Conservation (phyloP, 2,113 vertebrate species). For the Xiphophorus couchianus region DNA sequence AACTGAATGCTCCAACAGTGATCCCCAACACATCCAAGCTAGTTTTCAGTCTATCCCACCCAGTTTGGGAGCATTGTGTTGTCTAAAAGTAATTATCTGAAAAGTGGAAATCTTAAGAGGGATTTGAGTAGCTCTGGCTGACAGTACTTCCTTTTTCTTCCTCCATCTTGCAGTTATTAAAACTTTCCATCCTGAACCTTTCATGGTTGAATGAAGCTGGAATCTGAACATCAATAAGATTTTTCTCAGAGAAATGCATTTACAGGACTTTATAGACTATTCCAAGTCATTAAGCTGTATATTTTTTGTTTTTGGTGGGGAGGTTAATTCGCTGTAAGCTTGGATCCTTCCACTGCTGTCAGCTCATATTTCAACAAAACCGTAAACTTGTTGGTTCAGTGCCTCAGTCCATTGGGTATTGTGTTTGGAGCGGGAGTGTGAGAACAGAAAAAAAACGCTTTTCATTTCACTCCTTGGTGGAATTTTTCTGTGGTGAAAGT, state of each 20-base stretch:
- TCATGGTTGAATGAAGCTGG: neutral
- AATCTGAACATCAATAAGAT: neutral
- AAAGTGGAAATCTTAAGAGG: neutral
- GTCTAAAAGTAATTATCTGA: neutral
- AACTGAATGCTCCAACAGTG: too few relatives aligned
- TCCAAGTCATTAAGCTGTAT: neutral
- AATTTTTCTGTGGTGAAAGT: slow-evolving; percentile 34
- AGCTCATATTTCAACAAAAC: slow-evolving; percentile 14
- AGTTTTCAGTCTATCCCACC: neutral
- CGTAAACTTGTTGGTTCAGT: slow-evolving; percentile 16
- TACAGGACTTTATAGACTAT: neutral
- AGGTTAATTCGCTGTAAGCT: neutral
- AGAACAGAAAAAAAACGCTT: slow-evolving; percentile 28
- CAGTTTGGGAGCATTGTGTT: neutral
- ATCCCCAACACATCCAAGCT: too few relatives aligned
- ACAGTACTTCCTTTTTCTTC: neutral
- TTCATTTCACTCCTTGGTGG: slow-evolving; percentile 14
- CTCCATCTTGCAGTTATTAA: neutral
- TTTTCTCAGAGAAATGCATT: neutral
- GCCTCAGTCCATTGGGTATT: slow-evolving; percentile 36
- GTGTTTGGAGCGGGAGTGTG: slow-evolving; percentile 30
- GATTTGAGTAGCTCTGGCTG: neutral
- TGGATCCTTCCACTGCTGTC: neutral
- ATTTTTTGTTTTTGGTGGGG: neutral
- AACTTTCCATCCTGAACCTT: neutral